Evolutionary conservation across 2,888 invertebrate species (phyloP).

Genomic region (Sisyra terminalis): DNA sequence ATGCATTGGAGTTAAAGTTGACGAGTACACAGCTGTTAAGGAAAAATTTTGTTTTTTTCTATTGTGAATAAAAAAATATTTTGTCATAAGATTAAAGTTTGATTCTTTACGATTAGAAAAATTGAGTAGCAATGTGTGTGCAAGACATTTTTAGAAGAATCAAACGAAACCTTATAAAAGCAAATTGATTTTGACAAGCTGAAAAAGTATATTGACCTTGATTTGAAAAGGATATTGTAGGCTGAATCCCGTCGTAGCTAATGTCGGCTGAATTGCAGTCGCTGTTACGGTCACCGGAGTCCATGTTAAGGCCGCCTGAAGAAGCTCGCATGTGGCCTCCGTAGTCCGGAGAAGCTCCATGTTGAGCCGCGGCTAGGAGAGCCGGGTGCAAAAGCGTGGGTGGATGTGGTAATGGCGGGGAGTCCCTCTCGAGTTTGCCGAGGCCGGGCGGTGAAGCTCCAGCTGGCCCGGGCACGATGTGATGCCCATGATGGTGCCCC

Average conservation of each 20-base stretch:
- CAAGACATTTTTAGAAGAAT: neutral
- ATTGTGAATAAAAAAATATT: neutral
- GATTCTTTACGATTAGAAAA: neutral
- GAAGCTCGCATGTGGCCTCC: slow-evolving; percentile 41
- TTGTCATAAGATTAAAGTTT: neutral
- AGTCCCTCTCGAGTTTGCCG: slow-evolving; percentile 58
- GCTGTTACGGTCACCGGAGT: slow-evolving; percentile 70
- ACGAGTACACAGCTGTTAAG: slow-evolving; percentile 82
- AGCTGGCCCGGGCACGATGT: slow-evolving; percentile 24
- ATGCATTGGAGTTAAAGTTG: slow-evolving; percentile 98
- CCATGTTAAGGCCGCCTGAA: slow-evolving; percentile 40
- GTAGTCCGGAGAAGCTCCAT: slow-evolving; percentile 68
- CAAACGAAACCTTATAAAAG: too few species aligned
- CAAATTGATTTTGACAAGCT: neutral
- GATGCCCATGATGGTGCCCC: slow-evolving; percentile 26
- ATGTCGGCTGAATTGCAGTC: slow-evolving; percentile 86
- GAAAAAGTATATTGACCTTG: slow-evolving; percentile 1
- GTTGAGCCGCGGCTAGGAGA: slow-evolving; percentile 67
- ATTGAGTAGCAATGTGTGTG: neutral
- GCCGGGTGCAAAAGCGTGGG: slow-evolving; percentile 75
- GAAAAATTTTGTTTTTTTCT: slow-evolving; percentile 29
- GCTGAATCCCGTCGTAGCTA: slow-evolving; percentile 82
- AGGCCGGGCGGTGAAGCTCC: slow-evolving; percentile 44
- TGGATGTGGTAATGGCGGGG: slow-evolving; percentile 71
- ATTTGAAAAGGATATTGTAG: slow-evolving; percentile 85